Base-by-base conservation (phyloP, 2,113 vertebrate species). In the Prolemur simus region DNA sequence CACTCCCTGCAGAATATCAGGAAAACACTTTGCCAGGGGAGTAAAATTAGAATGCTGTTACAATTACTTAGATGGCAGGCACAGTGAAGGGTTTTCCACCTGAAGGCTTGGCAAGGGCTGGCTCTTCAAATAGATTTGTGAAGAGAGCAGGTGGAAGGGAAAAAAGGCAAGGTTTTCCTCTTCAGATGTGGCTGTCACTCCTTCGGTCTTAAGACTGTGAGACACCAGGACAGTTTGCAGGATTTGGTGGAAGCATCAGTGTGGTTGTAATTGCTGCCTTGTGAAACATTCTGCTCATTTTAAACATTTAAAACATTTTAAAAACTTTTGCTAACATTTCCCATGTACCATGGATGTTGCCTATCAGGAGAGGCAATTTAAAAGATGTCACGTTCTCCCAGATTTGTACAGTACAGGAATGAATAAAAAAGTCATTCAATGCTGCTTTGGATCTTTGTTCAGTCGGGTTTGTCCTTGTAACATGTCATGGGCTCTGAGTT, bases 391-490 rank as follows among this genome's bases (percentile, higher is more conserved):
- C 64, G 88, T 83, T 52, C 89, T 64, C 87, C 89, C 90, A 77
- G 86, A 3, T 97, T 80, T 84, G 74, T 58, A 64, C 47, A 77
- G 78, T 95, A 81, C 93, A 94, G 83, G 23, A 77, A 42, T 89
- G 96, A 91, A 96, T 96, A 97, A 98, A 60, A 83, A 96, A 98
- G 85, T 86, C 25, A 93, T 94, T 97, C 71, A 89, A 4, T 34
- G 82, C 91, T 76, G 80, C 82, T 94, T 34, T 86, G 78, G 91
- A 73, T 96, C 78, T 95, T 91, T 89, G 89, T 80, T 95, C 87
- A 87, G 76, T 56, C 18, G 0, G 8, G 64, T 95, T 95, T 97
- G 97, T 90, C 92, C 97, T 97, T 89, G 82, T 94, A 90, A 94
- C 69, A 89, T 13, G 92, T 97, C 93, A 92, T 3, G 78, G 58